Percentiles rank a stretch among this genome's conserved stretches.
Conservation (phyloP, 37 sponge, comb jelly and placozoan species). For the Beroe forskalii region DNA sequence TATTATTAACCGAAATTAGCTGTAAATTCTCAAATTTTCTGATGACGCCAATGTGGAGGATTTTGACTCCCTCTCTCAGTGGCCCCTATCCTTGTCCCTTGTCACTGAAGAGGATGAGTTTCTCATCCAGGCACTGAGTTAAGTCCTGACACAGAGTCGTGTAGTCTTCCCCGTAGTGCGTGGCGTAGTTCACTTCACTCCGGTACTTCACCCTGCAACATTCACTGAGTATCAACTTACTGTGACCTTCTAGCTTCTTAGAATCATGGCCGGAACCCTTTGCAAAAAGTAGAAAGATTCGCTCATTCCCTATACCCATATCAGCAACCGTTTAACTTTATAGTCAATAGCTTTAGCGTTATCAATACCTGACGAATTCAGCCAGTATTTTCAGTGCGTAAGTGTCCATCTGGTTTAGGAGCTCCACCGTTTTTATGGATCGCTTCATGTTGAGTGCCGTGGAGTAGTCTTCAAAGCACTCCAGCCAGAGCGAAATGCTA, state of each 20-base stretch:
- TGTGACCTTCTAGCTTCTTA: not conserved
- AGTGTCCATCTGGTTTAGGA: constrained; percentile 2
- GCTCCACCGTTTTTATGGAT: not conserved
- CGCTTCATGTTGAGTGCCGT: not conserved
- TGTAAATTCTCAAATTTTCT: not conserved
- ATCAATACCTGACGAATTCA: constrained; percentile 38
- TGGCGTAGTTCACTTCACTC: not conserved
- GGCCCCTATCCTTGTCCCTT: not conserved
- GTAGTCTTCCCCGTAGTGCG: constrained; percentile 40
- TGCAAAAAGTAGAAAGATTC: too few species aligned
- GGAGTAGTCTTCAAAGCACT: constrained; percentile 49
- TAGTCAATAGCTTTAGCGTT: too few species aligned
- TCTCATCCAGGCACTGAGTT: not conserved
- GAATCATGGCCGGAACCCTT: too few species aligned
- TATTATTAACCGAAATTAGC: too few species aligned
- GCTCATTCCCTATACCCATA: too few species aligned
- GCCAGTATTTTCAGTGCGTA: constrained; percentile 31
- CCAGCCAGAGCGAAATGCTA: constrained; percentile 56
- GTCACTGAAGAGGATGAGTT: constrained; percentile 3
- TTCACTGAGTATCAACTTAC: not conserved
- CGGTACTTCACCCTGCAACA: constrained; percentile 28
- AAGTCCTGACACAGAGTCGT: not conserved
- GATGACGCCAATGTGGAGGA: not conserved
- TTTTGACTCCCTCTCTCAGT: not conserved
- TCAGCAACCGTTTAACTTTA: too few species aligned